Evolutionary conservation across 2,888 invertebrate genomes (phyloP).

Genomic region (Euzophera pinguis): DNA sequence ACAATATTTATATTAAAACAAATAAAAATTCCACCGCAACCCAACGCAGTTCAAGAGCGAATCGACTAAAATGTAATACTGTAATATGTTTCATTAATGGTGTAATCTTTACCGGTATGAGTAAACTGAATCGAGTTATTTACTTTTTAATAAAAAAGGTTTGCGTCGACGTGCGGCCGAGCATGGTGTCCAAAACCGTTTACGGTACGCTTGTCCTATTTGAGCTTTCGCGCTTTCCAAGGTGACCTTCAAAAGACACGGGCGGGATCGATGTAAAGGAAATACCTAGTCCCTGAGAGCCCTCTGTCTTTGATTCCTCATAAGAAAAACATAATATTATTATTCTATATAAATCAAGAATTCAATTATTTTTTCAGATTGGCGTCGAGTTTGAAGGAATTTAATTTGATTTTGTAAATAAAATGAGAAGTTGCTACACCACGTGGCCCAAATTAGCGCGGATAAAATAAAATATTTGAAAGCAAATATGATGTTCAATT

Average conservation of each 20-base stretch:
- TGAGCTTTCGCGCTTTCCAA: conserved; percentile 66
- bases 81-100: conserved; percentile 26
- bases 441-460: too few relatives aligned
- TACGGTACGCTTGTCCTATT: conserved; percentile 24
- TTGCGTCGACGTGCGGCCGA: conserved; percentile 20
- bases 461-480: too few relatives aligned
- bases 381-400: too few relatives aligned
- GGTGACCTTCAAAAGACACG: conserved; percentile 69
- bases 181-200: conserved; percentile 3
- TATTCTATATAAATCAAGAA: too few relatives aligned
- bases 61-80: background rate
- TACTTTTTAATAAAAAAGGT: conserved; percentile 5
- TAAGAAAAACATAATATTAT: background rate
- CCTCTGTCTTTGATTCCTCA: background rate
- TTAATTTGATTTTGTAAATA: too few relatives aligned
- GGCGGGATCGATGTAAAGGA: conserved; percentile 24
- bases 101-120: conserved; percentile 26
- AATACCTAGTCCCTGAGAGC: background rate
- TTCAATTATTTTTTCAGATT: too few relatives aligned
- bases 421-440: too few relatives aligned
- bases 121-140: conserved; percentile 17
- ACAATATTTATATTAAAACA: background rate
- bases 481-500: too few relatives aligned
- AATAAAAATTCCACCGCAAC: conserved; percentile 1
- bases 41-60: background rate